Conservation (phyloP, 2,113 vertebrate genomes). For the Thryonomys swinderianus region DNA sequence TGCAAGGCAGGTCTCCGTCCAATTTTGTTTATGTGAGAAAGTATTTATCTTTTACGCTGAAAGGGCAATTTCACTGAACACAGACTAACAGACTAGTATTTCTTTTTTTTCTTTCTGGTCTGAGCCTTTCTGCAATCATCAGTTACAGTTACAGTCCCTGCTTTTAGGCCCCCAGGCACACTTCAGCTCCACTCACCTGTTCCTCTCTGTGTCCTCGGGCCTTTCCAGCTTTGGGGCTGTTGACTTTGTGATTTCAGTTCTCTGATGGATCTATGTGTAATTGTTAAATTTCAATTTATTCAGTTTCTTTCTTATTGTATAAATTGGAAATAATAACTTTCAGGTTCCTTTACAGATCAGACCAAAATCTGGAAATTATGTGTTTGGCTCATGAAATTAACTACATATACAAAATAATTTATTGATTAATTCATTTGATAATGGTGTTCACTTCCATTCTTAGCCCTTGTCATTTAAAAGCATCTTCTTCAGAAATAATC, state of each 20-base stretch:
- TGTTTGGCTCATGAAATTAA: neutral
- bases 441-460: neutral
- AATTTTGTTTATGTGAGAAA: neutral
- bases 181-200: neutral
- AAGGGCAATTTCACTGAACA: neutral
- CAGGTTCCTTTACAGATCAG: neutral
- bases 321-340: neutral
- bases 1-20: neutral
- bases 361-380: neutral
- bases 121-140: neutral
- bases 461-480: neutral
- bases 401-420: neutral
- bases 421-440: neutral
- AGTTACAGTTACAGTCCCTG: neutral
- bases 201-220: neutral
- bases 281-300: neutral
- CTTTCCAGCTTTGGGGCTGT: neutral
- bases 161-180: too few species aligned
- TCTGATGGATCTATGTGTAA: neutral
- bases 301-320: neutral
- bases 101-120: neutral
- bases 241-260: neutral
- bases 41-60: neutral
- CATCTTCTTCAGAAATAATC: neutral
- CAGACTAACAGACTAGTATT: neutral